Evolutionary conservation across 2,888 invertebrate genomes (phyloP).

Genomic region (Oscheius onirici): DNA sequence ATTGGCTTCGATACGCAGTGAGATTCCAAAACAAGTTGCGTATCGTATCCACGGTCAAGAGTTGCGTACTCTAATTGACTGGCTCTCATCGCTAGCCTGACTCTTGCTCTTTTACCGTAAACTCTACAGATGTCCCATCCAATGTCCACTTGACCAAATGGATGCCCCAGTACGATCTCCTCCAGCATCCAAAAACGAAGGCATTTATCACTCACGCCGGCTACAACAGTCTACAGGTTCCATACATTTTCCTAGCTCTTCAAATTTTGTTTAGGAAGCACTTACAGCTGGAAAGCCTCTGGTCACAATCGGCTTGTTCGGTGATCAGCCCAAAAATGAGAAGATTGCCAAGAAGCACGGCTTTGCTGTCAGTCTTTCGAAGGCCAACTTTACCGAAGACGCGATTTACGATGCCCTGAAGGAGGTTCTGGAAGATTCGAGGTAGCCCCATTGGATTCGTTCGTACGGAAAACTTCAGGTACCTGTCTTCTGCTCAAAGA

Average conservation of each 20-base stretch:
- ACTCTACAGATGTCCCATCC: background rate
- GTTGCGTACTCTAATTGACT: no score
- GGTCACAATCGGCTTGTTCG: constrained; percentile 55
- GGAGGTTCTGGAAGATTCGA: constrained; percentile 28
- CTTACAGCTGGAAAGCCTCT: constrained; percentile 53
- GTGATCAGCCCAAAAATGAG: constrained; percentile 57
- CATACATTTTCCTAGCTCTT: no score
- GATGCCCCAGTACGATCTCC: constrained; percentile 60
- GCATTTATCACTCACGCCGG: constrained; percentile 82
- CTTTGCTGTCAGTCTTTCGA: constrained; percentile 29
- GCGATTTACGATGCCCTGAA: constrained; percentile 28
- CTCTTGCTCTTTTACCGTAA: no score
- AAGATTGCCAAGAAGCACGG: constrained; percentile 56
- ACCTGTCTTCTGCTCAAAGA: constrained; percentile 37
- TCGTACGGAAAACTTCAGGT: constrained; percentile 32
- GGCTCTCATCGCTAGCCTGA: no score
- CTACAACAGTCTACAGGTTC: constrained; percentile 78
- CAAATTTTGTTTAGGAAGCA: constrained; percentile 39
- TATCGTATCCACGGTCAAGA: no score
- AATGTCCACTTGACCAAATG: constrained; percentile 59
- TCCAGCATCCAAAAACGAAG: constrained; percentile 78
- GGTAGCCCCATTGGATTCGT: constrained; percentile 6
- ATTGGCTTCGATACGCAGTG: no score
- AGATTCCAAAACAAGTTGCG: no score
- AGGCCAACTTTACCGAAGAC: constrained; percentile 27